Percentiles rank a stretch among this genome's conserved stretches.
Evolutionary conservation across 2,797 vertebrate genomes (phyloP).

Genomic region (Cossypha caffra): DNA sequence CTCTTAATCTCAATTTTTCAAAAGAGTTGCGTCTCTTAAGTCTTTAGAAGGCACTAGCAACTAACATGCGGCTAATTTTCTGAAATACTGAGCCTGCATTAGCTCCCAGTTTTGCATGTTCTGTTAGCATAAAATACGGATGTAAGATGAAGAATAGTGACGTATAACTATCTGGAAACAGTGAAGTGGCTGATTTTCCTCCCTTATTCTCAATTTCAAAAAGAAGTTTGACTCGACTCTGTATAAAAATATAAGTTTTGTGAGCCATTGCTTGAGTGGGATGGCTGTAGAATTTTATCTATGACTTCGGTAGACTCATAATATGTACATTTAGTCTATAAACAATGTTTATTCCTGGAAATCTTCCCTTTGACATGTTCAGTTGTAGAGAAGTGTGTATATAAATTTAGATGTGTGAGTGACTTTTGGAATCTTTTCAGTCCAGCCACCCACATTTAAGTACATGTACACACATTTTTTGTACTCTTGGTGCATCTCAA

Average conservation of each 20-base stretch:
- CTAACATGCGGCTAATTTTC: background rate
- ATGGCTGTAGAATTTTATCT: background rate
- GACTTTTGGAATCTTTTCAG: background rate
- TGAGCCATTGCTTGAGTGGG: background rate
- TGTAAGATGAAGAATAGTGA: fast-evolving
- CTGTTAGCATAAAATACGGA: background rate
- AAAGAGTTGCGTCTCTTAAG: background rate
- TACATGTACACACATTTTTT: fast-evolving
- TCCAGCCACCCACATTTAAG: background rate
- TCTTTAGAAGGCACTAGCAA: background rate
- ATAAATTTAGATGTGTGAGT: background rate
- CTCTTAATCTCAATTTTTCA: background rate
- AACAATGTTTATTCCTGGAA: background rate
- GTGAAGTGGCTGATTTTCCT: background rate
- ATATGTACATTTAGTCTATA: background rate
- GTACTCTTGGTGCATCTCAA: background rate
- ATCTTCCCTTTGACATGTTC: background rate
- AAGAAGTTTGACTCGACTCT: fast-evolving
- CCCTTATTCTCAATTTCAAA: background rate
- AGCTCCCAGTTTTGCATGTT: background rate
- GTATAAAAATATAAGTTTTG: background rate
- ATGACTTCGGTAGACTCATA: fast-evolving
- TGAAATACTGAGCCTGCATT: background rate
- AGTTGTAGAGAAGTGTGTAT: background rate
- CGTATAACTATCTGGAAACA: background rate